Conservation (phyloP, 2,113 vertebrate species). For the Ptilonorhynchus violaceus region DNA sequence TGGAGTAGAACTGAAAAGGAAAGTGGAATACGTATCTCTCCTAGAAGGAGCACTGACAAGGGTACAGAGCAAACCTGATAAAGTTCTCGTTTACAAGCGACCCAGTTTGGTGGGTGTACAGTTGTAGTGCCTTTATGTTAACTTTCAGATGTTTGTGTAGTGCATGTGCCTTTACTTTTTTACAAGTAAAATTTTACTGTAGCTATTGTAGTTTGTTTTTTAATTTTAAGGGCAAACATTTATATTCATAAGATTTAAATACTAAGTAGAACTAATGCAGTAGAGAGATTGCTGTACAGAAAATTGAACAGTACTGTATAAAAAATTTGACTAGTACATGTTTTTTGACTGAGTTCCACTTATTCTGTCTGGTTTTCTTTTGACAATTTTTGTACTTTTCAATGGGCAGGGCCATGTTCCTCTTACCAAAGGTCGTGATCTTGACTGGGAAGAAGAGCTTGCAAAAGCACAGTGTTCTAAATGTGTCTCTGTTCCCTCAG, state of each 20-base stretch:
- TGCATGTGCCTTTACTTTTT: background rate
- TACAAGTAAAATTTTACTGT: background rate
- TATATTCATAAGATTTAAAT: background rate
- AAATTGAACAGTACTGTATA: background rate
- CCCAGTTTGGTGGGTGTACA: slow-evolving; percentile 82
- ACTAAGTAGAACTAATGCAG: background rate
- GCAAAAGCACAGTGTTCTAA: slow-evolving; percentile 77
- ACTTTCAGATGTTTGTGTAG: background rate
- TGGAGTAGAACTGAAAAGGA: slow-evolving; percentile 90
- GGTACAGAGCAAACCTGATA: slow-evolving; percentile 80
- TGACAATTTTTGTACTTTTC: background rate
- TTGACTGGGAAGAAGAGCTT: slow-evolving; percentile 95
- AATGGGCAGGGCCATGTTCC: slow-evolving; percentile 76
- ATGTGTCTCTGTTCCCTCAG: slow-evolving; percentile 84
- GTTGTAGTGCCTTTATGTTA: background rate
- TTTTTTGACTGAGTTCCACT: background rate
- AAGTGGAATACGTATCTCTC: slow-evolving; percentile 88
- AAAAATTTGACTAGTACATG: background rate
- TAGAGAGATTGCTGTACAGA: background rate
- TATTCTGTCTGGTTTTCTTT: background rate
- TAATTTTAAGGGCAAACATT: background rate
- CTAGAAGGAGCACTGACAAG: slow-evolving; percentile 86
- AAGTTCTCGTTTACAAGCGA: slow-evolving; percentile 89
- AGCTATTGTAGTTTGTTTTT: background rate
- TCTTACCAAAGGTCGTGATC: slow-evolving; percentile 70